phyloP scores from a whole-genome alignment of 2,113 vertebrate species.

The Microtus montanus region DNA sequence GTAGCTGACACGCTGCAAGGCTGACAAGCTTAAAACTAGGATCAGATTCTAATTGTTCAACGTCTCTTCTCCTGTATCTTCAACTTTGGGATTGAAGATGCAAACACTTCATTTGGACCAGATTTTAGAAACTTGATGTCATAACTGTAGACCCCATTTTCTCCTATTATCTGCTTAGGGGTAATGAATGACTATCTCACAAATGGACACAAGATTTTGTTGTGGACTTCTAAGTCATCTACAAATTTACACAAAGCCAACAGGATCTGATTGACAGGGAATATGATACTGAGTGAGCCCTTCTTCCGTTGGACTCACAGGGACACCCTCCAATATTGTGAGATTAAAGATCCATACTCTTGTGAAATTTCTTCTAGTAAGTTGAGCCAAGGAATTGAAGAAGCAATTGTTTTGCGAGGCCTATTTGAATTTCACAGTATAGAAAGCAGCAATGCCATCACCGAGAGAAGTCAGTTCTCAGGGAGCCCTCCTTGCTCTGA shows the following conservation, averaged over 20 bases:
- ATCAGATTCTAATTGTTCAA: neutral
- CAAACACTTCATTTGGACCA: neutral
- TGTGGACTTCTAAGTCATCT: neutral
- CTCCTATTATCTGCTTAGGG: neutral
- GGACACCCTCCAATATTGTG: neutral
- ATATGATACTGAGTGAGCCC: neutral
- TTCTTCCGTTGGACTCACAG: neutral
- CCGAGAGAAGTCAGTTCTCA: slow-evolving; percentile 68
- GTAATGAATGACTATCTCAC: neutral
- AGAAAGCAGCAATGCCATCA: slow-evolving; percentile 76
- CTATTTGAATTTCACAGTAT: slow-evolving; percentile 72
- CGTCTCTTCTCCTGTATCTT: neutral
- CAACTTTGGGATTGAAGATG: neutral
- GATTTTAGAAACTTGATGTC: neutral
- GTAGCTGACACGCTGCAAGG: no score
- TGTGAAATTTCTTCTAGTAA: neutral
- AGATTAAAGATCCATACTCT: neutral
- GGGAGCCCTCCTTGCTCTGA: slow-evolving; percentile 82
- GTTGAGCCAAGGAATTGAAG: neutral
- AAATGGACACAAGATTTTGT: neutral
- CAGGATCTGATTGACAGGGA: neutral
- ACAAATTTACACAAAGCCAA: neutral
- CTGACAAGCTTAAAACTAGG: neutral
- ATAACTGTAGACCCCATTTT: neutral
- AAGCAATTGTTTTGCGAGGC: slow-evolving; percentile 76